Conservation (phyloP, 2,797 vertebrate genomes). For the Morus bassanus region DNA sequence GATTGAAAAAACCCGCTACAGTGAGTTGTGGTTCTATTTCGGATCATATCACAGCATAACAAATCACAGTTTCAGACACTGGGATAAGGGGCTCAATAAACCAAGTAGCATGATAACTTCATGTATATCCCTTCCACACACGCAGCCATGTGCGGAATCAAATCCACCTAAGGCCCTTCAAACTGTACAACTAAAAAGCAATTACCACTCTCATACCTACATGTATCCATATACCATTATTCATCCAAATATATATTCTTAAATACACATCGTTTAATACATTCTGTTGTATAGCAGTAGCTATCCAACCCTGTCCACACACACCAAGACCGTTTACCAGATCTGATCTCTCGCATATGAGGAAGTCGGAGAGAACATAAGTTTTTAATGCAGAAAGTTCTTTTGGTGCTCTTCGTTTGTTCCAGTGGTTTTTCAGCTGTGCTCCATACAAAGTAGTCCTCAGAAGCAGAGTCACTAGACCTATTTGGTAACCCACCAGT, state of each 20-base stretch:
- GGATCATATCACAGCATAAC: conserved; percentile 42
- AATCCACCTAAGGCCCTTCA: not conserved
- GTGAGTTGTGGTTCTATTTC: conserved; percentile 39
- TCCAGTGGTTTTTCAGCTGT: not conserved
- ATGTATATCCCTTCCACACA: conserved; percentile 9
- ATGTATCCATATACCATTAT: not conserved
- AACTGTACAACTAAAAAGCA: not conserved
- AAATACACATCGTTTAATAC: not conserved
- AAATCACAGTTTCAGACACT: conserved; percentile 54
- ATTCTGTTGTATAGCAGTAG: not conserved
- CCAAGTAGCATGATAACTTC: conserved; percentile 44
- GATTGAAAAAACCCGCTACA: conserved; percentile 37
- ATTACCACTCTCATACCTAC: not conserved
- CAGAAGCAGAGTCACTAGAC: not conserved
- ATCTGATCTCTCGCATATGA: not conserved
- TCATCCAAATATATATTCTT: not conserved
- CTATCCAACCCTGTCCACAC: not conserved
- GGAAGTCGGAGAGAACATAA: not conserved
- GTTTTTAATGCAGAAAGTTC: not conserved
- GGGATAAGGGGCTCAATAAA: conserved; percentile 33
- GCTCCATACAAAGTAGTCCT: not conserved
- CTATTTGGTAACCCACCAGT: not conserved
- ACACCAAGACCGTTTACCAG: not conserved
- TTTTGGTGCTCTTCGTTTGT: not conserved
- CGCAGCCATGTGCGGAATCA: not conserved